Percentiles rank a stretch among this genome's conserved stretches.
Conservation (phyloP, 2,113 vertebrate species). For the Ceyx melanurus region DNA sequence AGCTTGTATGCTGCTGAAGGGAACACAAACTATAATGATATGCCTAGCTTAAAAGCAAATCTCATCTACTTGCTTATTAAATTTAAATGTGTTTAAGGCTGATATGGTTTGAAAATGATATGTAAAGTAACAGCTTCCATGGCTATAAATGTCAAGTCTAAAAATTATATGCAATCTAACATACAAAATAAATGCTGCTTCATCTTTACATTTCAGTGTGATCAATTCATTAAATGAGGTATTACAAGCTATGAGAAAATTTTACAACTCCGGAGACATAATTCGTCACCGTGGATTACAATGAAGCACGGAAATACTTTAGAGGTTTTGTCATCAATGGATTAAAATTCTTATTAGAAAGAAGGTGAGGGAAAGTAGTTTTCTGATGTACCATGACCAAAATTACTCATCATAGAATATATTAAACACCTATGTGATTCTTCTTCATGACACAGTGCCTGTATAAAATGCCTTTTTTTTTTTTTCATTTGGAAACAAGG, state of each 20-base stretch:
- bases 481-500: neutral
- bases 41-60: slow-evolving; percentile 83
- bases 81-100: slow-evolving; percentile 86
- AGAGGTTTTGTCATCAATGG: slow-evolving; percentile 62
- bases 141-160: slow-evolving; percentile 82
- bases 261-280: slow-evolving; percentile 64
- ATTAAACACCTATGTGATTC: slow-evolving; percentile 43
- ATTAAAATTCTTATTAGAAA: slow-evolving; percentile 69
- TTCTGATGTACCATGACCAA: slow-evolving; percentile 42
- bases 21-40: slow-evolving; percentile 75
- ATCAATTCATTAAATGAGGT: slow-evolving; percentile 81
- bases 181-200: slow-evolving; percentile 80
- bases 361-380: slow-evolving; percentile 22
- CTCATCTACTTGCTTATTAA: slow-evolving; percentile 86
- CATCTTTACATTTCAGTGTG: slow-evolving; percentile 77
- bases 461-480: neutral
- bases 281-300: slow-evolving; percentile 75
- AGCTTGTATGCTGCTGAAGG: slow-evolving; percentile 45
- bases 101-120: slow-evolving; percentile 81
- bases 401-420: slow-evolving; percentile 59
- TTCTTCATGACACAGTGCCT: slow-evolving; percentile 11
- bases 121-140: slow-evolving; percentile 81
- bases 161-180: slow-evolving; percentile 82
- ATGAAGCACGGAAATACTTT: slow-evolving; percentile 71
- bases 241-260: slow-evolving; percentile 74